phyloP scores from a whole-genome alignment of 2,888 invertebrate species.

The Spialia ferax region DNA sequence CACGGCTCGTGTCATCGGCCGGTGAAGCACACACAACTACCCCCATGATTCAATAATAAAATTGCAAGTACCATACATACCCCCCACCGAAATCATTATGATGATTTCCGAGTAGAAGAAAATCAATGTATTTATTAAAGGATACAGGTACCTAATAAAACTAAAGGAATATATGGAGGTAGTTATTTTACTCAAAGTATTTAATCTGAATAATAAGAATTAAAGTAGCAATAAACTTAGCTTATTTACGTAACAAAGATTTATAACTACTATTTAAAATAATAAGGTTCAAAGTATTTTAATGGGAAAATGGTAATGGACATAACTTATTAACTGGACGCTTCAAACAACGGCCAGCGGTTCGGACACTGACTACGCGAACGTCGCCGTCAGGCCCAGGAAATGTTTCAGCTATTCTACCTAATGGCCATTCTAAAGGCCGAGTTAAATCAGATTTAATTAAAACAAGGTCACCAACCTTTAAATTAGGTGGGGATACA shows the following conservation, averaged over 20 bases:
- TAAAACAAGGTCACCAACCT: neutral
- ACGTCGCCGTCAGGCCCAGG: neutral
- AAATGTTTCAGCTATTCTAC: neutral
- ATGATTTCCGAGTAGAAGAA: neutral
- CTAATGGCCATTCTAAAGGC: neutral
- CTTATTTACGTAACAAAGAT: neutral
- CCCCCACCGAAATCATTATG: slow-evolving; percentile 8
- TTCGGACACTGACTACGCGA: neutral
- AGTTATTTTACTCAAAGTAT: neutral
- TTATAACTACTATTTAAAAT: neutral
- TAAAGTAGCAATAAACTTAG: neutral
- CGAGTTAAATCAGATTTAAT: slow-evolving; percentile 2
- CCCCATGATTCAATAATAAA: neutral
- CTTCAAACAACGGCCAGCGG: neutral
- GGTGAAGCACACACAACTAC: neutral
- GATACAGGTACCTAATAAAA: slow-evolving; percentile 1
- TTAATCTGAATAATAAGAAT: neutral
- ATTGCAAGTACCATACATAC: slow-evolving; percentile 4
- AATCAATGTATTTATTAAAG: neutral
- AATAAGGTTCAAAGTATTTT: neutral
- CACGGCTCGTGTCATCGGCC: too few relatives aligned
- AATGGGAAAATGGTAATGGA: slow-evolving; percentile 1
- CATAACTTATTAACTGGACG: slow-evolving; percentile 3
- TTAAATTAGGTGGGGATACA: neutral
- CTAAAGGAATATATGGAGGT: neutral